A percentile compares a stretch with the other conserved stretches of the same genome.
Conservation (phyloP, 2,113 vertebrate species). For the Seriola rivoliana region DNA sequence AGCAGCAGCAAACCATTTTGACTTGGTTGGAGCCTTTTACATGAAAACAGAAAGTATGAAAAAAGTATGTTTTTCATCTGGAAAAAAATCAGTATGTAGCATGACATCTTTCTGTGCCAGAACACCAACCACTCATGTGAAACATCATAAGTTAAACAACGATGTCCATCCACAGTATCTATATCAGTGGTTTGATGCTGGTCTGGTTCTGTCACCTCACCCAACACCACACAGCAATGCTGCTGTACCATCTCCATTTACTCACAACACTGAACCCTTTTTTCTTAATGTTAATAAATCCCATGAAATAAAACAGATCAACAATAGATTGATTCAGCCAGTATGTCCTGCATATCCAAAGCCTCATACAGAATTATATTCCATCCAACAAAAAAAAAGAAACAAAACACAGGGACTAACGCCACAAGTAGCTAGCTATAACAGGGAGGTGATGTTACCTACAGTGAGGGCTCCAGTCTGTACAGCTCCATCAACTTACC, state of each 20-base stretch:
- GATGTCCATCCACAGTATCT: too few species aligned
- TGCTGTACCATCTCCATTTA: not conserved
- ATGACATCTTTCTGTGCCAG: not conserved
- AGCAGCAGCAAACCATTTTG: not conserved
- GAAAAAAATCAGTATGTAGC: not conserved
- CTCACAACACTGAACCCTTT: not conserved
- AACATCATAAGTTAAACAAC: not conserved
- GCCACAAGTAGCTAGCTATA: not conserved
- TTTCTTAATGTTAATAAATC: not conserved
- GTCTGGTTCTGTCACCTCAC: not conserved
- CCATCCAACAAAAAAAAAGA: not conserved
- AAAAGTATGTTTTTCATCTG: not conserved
- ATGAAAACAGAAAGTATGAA: not conserved
- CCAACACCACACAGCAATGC: not conserved
- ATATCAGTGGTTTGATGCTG: too few species aligned
- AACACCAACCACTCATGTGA: too few species aligned
- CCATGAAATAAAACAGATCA: not conserved
- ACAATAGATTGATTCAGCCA: not conserved
- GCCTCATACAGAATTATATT: too few species aligned
- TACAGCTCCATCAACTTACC: conserved; percentile 43
- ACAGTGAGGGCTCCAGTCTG: not conserved
- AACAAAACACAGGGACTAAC: not conserved
- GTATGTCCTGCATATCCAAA: not conserved
- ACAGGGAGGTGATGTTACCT: not conserved
- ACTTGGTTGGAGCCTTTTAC: not conserved